Base-by-base conservation (phyloP, 1,140 invertebrate species). In the Lepidurus arcticus region DNA sequence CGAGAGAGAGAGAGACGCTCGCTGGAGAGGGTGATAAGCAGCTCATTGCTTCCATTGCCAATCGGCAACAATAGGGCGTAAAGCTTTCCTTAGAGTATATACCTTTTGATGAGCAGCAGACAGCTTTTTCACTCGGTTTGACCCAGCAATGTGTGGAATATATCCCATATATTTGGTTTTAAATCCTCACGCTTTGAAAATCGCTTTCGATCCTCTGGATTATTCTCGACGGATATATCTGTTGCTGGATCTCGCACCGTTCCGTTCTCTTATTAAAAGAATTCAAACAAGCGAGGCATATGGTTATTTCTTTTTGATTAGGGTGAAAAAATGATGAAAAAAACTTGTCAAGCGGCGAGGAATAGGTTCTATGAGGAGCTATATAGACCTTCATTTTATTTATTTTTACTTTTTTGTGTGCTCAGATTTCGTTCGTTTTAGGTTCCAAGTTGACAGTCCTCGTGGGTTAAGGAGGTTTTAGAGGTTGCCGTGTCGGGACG, bases 401-500 rank as follows among this genome's bases (percentile, higher is more conserved):
- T 34, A 34, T 34, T 34, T 34, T 24, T 24, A 24, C 24, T 24
- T 24, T 24, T 24, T 24, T 34, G 21, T 21, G 1, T n/a, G 53
- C 16, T 65, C 53, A 13, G 8, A 65, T 65, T 65, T 65, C 53
- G n/a, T 16, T 65, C 9, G 53, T 65, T 65, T 13, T 65, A 5
- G 16, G 34, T 21, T 21, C 16, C 53, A 65, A 21, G 16, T 65
- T 65, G 53, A 65, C 53, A 65, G 53, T 65, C 53, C 53, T 65
- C 9, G 3, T 65, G 53, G 53, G 21, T 65, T 65, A 65, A 21
- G 53, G 21, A 65, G 53, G 53, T 65, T 65, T 65, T 13, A 65
- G 53, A 65, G 16, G 53, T 65, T 65, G 53, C 53, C 53, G 53
- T 65, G 53, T 65, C 53, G 53, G 53, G 53, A 65, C 53, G 16